These are phyloP conservation scores for Sminthurinus signatus DNA, from an alignment of 1,140 invertebrate species.

Conservation along the genomic window DNA sequence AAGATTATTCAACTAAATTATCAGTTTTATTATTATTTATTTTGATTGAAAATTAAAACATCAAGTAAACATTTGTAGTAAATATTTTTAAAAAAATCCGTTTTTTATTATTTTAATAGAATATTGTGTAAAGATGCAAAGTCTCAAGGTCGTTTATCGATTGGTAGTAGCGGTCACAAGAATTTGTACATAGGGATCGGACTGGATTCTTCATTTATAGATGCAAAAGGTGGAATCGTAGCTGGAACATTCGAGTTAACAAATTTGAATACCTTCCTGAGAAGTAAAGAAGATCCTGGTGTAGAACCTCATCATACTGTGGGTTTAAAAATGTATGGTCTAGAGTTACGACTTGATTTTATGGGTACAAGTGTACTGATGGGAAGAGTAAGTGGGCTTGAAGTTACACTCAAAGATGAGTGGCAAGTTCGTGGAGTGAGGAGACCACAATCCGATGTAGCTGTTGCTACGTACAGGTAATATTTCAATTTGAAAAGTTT, in stretches of 20 bases:
- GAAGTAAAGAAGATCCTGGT: slow-evolving; percentile 81
- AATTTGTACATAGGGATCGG: slow-evolving; percentile 85
- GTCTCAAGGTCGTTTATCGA: slow-evolving; percentile 82
- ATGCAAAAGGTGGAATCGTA: slow-evolving; percentile 93
- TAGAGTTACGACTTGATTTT: slow-evolving; percentile 87
- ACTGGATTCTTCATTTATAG: slow-evolving; percentile 79
- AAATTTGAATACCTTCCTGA: slow-evolving; percentile 76
- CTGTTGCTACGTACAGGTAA: slow-evolving; percentile 37
- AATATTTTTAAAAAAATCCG: too few species aligned
- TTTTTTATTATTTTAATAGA: slow-evolving; percentile 51
- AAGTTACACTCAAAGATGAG: slow-evolving; percentile 71
- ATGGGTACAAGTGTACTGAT: slow-evolving; percentile 85
- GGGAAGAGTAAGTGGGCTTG: slow-evolving; percentile 75
- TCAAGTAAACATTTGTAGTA: not conserved
- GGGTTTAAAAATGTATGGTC: slow-evolving; percentile 71
- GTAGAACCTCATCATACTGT: slow-evolving; percentile 82
- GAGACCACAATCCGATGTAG: slow-evolving; percentile 38
- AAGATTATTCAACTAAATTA: slow-evolving; percentile 40
- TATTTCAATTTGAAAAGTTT: too few species aligned
- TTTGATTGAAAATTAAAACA: not conserved
- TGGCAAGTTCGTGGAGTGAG: slow-evolving; percentile 59
- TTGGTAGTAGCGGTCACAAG: slow-evolving; percentile 88
- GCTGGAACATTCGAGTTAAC: slow-evolving; percentile 88
- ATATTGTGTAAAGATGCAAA: slow-evolving; percentile 88
- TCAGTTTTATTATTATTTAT: not conserved